phyloP scores from a whole-genome alignment of 2,113 vertebrate genomes.

The Catagonus wagneri region DNA sequence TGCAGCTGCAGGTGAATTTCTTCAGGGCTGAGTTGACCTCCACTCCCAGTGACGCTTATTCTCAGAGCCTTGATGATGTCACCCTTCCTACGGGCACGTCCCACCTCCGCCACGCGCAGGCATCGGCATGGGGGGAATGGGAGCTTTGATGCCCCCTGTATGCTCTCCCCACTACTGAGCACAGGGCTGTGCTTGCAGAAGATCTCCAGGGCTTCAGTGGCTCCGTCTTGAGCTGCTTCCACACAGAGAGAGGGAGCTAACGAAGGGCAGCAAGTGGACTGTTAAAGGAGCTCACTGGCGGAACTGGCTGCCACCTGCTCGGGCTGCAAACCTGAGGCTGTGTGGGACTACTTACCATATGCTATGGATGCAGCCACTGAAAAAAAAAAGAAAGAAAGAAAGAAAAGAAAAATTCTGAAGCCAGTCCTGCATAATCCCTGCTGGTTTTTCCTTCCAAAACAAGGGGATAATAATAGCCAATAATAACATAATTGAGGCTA shows the following conservation, averaged over 20 bases:
- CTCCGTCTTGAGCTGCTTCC: background rate
- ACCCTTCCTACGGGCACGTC: background rate
- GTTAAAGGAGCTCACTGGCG: background rate
- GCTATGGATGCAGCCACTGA: no score
- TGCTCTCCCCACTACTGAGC: background rate
- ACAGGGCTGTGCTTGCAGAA: no score
- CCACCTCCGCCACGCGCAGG: fast-evolving
- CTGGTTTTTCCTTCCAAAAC: background rate
- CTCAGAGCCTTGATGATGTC: background rate
- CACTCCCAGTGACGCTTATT: background rate
- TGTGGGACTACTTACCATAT: background rate
- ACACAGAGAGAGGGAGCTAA: background rate
- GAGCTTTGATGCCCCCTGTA: background rate
- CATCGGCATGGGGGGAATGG: fast-evolving
- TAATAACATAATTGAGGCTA: background rate
- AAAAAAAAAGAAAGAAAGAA: no score
- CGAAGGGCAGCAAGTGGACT: fast-evolving
- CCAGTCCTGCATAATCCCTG: background rate
- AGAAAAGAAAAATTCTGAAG: background rate
- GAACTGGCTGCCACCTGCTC: no score
- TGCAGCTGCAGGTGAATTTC: background rate
- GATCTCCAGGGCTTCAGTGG: no score
- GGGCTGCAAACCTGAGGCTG: background rate
- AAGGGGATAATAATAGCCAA: background rate
- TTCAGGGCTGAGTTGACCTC: background rate